A percentile compares a stretch with the other conserved stretches of the same genome.
These are phyloP conservation scores for Campopleginae sp. DNA, from an alignment of 2,888 invertebrate species.

Conservation along the genomic window DNA sequence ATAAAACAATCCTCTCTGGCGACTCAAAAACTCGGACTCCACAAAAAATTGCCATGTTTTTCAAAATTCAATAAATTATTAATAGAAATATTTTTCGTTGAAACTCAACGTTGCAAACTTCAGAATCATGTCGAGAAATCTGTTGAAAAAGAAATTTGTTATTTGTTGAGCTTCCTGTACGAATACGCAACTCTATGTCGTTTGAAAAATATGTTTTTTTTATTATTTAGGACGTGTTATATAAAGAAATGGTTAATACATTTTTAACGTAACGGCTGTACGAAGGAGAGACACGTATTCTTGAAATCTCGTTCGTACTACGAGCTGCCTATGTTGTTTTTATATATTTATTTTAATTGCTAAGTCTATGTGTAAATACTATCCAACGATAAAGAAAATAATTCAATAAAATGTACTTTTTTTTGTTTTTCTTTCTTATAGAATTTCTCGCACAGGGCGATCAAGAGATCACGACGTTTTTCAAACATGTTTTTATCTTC, in stretches of 20 bases:
- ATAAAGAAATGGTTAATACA: conserved; percentile 53
- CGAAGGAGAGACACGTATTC: conserved; percentile 33
- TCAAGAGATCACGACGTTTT: conserved; percentile 5
- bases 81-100: too few species aligned
- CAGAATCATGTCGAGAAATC: too few species aligned
- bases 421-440: conserved; percentile 40
- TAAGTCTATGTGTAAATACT: conserved; percentile 63
- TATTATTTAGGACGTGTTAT: conserved; percentile 45
- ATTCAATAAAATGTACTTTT: conserved; percentile 49
- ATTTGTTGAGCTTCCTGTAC: conserved; percentile 42
- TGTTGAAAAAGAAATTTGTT: too few species aligned
- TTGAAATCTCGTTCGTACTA: conserved; percentile 29
- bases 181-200: conserved; percentile 17
- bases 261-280: conserved; percentile 30
- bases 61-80: too few species aligned
- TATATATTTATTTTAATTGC: conserved; percentile 47
- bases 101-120: too few species aligned
- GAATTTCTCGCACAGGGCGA: conserved; percentile 26
- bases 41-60: too few species aligned
- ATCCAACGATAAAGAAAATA: conserved; percentile 60
- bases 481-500: conserved; percentile 25
- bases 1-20: too few species aligned
- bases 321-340: conserved; percentile 40
- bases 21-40: too few species aligned
- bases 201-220: conserved; percentile 61